A percentile compares a stretch with the other conserved stretches of the same genome.
These are phyloP conservation scores for Apaloderma vittatum DNA, from an alignment of 2,113 vertebrate genomes.

Conservation along the genomic window DNA sequence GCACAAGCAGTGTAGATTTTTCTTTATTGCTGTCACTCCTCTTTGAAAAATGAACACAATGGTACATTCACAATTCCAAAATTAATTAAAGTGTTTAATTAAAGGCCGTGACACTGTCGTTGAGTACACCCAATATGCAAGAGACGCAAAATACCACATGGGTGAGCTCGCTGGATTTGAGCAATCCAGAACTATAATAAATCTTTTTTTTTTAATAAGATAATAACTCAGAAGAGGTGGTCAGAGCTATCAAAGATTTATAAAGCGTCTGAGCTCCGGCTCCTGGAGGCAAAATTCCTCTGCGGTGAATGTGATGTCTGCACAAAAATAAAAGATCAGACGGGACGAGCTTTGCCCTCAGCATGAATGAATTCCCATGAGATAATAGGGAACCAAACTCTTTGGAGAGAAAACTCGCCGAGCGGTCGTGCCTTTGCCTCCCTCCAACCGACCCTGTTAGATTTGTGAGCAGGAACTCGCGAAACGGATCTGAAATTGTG, in stretches of 20 bases:
- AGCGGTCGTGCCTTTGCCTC: accelerated
- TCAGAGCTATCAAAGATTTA: slow-evolving; percentile 5
- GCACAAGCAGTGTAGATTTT: not conserved
- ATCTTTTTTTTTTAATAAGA: not conserved
- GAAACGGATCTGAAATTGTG: not conserved
- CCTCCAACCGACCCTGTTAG: accelerated
- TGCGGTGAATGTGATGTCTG: not conserved
- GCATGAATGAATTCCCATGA: not conserved
- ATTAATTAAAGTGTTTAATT: slow-evolving; percentile 49
- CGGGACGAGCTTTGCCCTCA: not conserved
- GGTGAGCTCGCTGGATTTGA: not conserved
- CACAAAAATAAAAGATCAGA: not conserved
- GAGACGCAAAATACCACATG: not conserved
- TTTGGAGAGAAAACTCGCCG: not conserved
- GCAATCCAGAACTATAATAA: not conserved
- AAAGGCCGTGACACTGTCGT: not conserved
- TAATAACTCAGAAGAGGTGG: not conserved
- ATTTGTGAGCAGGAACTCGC: not conserved
- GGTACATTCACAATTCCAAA: not conserved
- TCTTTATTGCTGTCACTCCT: not conserved
- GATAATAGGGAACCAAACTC: not conserved
- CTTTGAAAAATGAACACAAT: slow-evolving; percentile 36
- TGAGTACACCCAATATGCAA: not conserved
- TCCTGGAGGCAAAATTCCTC: slow-evolving; percentile 20
- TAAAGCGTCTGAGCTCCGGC: not conserved